Percentiles rank a stretch among this genome's conserved stretches.
Conservation (phyloP, 92 coral and sea anemone species). For the Umimayanthus kanabou region DNA sequence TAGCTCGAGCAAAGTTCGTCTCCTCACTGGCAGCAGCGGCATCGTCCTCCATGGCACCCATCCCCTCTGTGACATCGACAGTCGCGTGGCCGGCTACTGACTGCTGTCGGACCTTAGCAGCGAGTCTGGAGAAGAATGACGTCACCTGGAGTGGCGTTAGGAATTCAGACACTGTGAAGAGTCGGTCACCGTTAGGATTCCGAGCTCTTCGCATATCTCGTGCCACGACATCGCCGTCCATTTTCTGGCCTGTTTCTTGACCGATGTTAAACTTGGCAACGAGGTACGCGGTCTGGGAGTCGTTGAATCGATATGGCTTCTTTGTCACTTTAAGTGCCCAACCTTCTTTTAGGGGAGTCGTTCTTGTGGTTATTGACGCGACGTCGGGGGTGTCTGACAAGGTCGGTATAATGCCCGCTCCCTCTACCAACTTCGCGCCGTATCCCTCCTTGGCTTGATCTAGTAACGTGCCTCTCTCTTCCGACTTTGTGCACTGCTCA, state of each 20-base stretch:
- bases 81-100: background rate
- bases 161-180: slow-evolving; percentile 37
- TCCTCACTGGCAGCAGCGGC: slow-evolving; percentile 35
- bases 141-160: slow-evolving; percentile 43
- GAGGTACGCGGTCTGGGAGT: slow-evolving; percentile 1
- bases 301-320: slow-evolving; percentile 29
- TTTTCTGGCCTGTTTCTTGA: slow-evolving; percentile 39
- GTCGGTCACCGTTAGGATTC: slow-evolving; percentile 19
- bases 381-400: too few species aligned
- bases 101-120: slow-evolving; percentile 37
- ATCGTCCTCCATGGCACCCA: slow-evolving; percentile 29
- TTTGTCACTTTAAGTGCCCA: slow-evolving; percentile 27
- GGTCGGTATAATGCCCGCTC: too few species aligned
- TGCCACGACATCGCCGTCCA: slow-evolving; percentile 37
- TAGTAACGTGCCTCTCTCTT: too few species aligned
- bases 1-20: slow-evolving; percentile 39
- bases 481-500: too few species aligned
- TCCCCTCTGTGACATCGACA: slow-evolving; percentile 12
- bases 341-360: background rate
- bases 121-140: slow-evolving; percentile 49
- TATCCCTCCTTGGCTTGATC: too few species aligned
- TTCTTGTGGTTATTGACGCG: slow-evolving; percentile 21
- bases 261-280: slow-evolving; percentile 43
- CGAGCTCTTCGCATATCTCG: slow-evolving; percentile 40
- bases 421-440: too few species aligned